Percentiles rank a stretch among this genome's conserved stretches.
Evolutionary conservation across 2,797 vertebrate species (phyloP).

Genomic region (Spizella passerina): DNA sequence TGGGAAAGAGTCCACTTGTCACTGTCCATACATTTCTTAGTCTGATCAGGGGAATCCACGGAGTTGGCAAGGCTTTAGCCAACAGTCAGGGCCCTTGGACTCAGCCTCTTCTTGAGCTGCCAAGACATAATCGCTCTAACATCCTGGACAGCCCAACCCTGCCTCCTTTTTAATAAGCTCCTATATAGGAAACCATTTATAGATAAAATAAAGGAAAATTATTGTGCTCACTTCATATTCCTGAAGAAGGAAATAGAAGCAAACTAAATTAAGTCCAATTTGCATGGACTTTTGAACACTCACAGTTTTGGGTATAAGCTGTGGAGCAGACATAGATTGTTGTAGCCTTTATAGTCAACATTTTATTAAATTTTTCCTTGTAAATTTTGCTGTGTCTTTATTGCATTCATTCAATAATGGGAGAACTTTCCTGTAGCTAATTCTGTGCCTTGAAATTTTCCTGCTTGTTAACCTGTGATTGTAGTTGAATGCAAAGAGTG

Average conservation of each 20-base stretch:
- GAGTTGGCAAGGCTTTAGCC: neutral
- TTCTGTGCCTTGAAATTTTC: constrained; percentile 30
- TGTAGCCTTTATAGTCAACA: constrained; percentile 42
- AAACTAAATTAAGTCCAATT: constrained; percentile 54
- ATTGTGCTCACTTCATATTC: constrained; percentile 35
- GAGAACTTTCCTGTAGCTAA: constrained; percentile 48
- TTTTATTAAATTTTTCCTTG: constrained; percentile 72
- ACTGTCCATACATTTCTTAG: neutral
- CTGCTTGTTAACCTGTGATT: constrained; percentile 20
- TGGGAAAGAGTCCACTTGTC: neutral
- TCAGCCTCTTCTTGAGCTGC: neutral
- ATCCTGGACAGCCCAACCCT: neutral
- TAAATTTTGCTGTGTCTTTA: constrained; percentile 63
- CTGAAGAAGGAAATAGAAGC: constrained; percentile 43
- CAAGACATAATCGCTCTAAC: constrained; percentile 23
- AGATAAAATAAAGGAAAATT: constrained; percentile 47
- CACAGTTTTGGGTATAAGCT: constrained; percentile 43
- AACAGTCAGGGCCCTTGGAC: neutral
- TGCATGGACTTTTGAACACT: constrained; percentile 46
- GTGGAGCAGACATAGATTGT: constrained; percentile 42
- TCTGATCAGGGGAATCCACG: neutral
- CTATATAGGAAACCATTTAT: constrained; percentile 40
- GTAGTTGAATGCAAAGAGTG: neutral
- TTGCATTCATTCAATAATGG: constrained; percentile 50
- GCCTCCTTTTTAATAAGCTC: constrained; percentile 41